phyloP scores from a whole-genome alignment of 2,888 invertebrate genomes.

The Mactromeris polynyma region DNA sequence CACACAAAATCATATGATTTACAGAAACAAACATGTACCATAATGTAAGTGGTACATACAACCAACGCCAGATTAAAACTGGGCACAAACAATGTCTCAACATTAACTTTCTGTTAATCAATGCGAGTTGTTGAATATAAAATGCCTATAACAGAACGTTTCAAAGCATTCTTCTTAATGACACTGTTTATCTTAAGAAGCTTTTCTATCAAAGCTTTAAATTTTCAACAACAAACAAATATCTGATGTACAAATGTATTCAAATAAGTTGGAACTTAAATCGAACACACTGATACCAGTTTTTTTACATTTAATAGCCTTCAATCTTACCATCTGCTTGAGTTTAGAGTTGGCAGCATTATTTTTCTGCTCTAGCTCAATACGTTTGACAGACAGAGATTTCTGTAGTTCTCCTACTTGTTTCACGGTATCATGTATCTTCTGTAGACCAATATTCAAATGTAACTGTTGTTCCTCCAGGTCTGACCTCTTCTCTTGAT shows the following conservation, averaged over 20 bases:
- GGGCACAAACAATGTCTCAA: no score
- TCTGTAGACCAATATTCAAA: constrained; percentile 98
- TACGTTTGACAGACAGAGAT: constrained; percentile 97
- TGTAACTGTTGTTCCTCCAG: constrained; percentile 99
- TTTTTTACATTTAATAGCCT: neutral
- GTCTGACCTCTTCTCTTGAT: constrained; percentile 98
- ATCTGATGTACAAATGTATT: neutral
- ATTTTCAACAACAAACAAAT: neutral
- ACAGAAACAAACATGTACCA: no score
- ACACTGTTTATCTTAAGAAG: no score
- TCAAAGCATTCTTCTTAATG: no score
- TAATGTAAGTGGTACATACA: no score
- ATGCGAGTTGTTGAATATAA: no score
- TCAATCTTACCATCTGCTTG: constrained; percentile 95
- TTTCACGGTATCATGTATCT: constrained; percentile 99
- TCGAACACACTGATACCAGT: neutral
- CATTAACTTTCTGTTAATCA: no score
- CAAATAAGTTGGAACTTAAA: neutral
- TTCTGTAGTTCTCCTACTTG: constrained; percentile 99
- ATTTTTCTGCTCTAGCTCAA: constrained; percentile 95
- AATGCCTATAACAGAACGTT: no score
- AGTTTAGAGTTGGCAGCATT: constrained; percentile 99
- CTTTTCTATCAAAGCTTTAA: no score
- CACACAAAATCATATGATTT: no score
- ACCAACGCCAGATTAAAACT: no score